These are phyloP conservation scores for Liposcelis brunnea DNA, from an alignment of 2,888 invertebrate species.

Conservation along the genomic window DNA sequence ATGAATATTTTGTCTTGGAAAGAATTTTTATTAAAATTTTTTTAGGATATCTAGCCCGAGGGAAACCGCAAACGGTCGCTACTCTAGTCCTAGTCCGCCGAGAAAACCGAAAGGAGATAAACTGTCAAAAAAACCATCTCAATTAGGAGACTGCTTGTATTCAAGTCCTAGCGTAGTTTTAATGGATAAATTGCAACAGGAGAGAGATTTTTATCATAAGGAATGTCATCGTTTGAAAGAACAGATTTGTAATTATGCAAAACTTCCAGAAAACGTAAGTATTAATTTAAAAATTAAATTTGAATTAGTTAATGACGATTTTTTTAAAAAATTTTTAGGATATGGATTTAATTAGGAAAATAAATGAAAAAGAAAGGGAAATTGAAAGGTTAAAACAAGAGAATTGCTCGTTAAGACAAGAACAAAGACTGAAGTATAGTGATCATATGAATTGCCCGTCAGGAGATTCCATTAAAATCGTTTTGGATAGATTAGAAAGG, in stretches of 20 bases:
- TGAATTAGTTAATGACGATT: constrained; percentile 1
- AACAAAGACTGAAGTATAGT: too few relatives aligned
- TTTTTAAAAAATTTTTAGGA: too few relatives aligned
- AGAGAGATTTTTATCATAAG: constrained; percentile 33
- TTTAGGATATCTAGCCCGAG: too few relatives aligned
- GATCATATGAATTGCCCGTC: too few relatives aligned
- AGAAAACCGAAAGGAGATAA: too few relatives aligned
- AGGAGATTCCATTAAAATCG: neutral
- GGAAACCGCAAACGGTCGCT: too few relatives aligned
- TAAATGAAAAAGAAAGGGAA: constrained; percentile 27
- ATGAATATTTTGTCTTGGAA: constrained; percentile 16
- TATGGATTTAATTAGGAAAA: constrained; percentile 22
- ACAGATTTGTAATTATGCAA: constrained; percentile 23
- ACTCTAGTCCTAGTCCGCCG: too few relatives aligned
- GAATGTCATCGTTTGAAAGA: constrained; percentile 30
- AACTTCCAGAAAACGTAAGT: constrained; percentile 21
- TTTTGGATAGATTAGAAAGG: constrained; percentile 32
- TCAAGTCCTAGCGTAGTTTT: constrained; percentile 5
- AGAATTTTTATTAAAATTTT: neutral
- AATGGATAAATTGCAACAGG: constrained; percentile 26
- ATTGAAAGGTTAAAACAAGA: constrained; percentile 28
- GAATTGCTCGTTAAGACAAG: constrained; percentile 20
- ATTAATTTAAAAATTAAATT: constrained; percentile 10
- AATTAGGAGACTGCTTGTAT: too few relatives aligned
- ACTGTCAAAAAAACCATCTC: too few relatives aligned